Evolutionary conservation across 2,888 invertebrate species (phyloP).

Genomic region (Blera fallax): DNA sequence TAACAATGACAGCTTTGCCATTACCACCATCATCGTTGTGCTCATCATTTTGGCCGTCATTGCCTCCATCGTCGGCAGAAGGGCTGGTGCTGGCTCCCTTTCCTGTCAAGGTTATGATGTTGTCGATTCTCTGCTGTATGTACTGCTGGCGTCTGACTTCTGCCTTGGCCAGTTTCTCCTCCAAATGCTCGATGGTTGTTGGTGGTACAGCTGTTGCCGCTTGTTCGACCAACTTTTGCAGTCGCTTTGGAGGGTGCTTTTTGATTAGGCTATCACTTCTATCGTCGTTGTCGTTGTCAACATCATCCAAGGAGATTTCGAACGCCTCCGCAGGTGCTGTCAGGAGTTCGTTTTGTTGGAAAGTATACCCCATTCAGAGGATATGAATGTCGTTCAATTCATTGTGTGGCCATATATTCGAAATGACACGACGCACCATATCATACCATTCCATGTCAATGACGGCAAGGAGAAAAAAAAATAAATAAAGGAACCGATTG

Average conservation of each 20-base stretch:
- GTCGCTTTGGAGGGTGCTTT: constrained; percentile 86
- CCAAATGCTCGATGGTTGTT: constrained; percentile 85
- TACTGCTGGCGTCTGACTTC: constrained; percentile 86
- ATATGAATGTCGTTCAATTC: constrained; percentile 47
- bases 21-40: constrained; percentile 24
- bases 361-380: constrained; percentile 7
- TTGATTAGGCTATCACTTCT: constrained; percentile 77
- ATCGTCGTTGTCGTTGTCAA: constrained; percentile 41
- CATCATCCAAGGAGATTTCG: constrained; percentile 83
- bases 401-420: constrained; percentile 15
- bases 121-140: constrained; percentile 78
- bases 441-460: constrained; percentile 37
- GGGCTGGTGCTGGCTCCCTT: constrained; percentile 82
- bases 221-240: constrained; percentile 86
- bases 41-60: constrained; percentile 32
- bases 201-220: constrained; percentile 82
- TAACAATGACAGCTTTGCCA: constrained; percentile 34
- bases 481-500: constrained; percentile 23
- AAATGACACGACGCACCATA: constrained; percentile 6
- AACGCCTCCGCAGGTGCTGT: constrained; percentile 84
- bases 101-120: constrained; percentile 81
- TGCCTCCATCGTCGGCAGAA: constrained; percentile 77
- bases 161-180: constrained; percentile 88
- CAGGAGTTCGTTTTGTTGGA: constrained; percentile 22
- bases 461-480: neutral